phyloP scores from a whole-genome alignment of 2,888 invertebrate species.

The Heliconius erato region DNA sequence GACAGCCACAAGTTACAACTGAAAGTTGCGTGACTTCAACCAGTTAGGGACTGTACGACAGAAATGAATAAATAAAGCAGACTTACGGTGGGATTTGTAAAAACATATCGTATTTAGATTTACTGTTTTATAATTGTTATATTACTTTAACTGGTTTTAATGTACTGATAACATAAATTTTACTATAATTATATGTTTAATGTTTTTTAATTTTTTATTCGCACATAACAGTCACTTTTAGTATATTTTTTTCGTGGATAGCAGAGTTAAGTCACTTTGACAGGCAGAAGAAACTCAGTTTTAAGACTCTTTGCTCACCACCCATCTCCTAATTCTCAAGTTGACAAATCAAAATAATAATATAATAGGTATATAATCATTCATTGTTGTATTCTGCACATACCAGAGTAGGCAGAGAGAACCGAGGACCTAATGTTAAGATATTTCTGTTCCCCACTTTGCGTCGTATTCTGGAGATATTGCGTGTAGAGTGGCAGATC shows the following conservation, averaged over 20 bases:
- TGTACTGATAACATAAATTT: background rate
- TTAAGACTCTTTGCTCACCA: too few relatives aligned
- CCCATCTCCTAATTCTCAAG: background rate
- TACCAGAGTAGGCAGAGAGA: too few relatives aligned
- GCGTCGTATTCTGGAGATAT: background rate
- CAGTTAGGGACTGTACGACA: background rate
- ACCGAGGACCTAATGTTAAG: background rate
- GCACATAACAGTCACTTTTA: background rate
- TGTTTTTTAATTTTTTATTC: background rate
- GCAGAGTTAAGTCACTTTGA: too few relatives aligned
- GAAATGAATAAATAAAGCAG: conserved; percentile 9
- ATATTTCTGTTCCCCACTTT: too few relatives aligned
- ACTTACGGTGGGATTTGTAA: background rate
- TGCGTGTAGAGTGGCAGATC: background rate
- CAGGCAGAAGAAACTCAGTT: too few relatives aligned
- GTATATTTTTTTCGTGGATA: background rate
- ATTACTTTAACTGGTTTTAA: background rate
- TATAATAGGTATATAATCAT: too few relatives aligned
- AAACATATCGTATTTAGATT: background rate
- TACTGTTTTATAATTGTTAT: background rate
- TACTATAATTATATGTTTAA: too few relatives aligned
- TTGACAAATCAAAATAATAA: background rate
- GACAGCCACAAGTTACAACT: background rate
- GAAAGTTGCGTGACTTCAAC: conserved; percentile 6
- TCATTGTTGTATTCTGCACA: too few relatives aligned